These are phyloP conservation scores for Sciurus vulgaris DNA, from an alignment of 2,797 vertebrate genomes.

Conservation along the genomic window DNA sequence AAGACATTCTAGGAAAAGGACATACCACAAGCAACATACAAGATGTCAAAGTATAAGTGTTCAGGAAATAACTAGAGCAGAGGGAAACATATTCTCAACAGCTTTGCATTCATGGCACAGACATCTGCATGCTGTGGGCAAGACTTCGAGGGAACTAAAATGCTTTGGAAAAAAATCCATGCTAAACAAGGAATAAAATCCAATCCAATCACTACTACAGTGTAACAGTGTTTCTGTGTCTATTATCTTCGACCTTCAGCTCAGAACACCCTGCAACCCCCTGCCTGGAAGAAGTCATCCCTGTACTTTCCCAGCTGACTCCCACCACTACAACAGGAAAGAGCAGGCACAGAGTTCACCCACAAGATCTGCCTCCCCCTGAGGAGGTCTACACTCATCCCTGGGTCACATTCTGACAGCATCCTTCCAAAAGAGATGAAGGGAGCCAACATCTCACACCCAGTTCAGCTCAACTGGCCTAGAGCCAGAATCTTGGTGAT, in stretches of 20 bases:
- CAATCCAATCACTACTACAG: not conserved
- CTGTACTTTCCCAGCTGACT: not conserved
- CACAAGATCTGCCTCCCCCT: not conserved
- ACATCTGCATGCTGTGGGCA: not conserved
- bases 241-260: not conserved
- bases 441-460: not conserved
- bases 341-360: too few species aligned
- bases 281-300: not conserved
- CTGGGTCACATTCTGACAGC: not conserved
- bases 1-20: constrained; percentile 39
- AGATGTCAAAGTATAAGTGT: constrained; percentile 12
- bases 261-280: not conserved
- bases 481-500: not conserved
- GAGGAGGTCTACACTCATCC: not conserved
- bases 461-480: not conserved
- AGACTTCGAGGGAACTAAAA: not conserved
- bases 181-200: constrained; percentile 11
- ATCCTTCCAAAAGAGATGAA: not conserved
- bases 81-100: not conserved
- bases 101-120: not conserved
- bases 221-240: not conserved
- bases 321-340: not conserved
- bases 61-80: constrained; percentile 15
- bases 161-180: not conserved
- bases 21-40: constrained; percentile 25